Base-by-base conservation (phyloP, 2,797 vertebrate species). In the Sebastolobus alascanus region DNA sequence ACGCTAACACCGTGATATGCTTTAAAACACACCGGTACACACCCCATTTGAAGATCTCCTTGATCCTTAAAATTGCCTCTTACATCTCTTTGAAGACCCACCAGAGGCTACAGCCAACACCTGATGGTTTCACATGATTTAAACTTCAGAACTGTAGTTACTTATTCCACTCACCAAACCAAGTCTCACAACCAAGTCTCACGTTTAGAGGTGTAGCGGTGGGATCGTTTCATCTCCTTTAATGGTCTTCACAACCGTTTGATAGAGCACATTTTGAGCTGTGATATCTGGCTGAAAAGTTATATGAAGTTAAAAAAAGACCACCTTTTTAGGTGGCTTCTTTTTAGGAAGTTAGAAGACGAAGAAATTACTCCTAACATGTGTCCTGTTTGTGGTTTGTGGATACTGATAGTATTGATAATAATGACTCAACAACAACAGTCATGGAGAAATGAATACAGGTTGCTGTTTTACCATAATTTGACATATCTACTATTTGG, bases 51-150 rank as follows among this genome's bases (percentile, higher is more conserved):
- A 66, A 56, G 22, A 67, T 54, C 67, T 50, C 33, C 59, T 68
- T 74, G 27, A 73, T 69, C 35, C 37, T 50, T 37, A 33, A 75
- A 68, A 69, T 46, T 60, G 20, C 3, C 13, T 73, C 27, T 71
- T 11, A 25, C 35, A 54, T 70, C 12, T 56, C 63, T 82, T 55
- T 68, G 35, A 74, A 60, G 60, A 75, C 27, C 12, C 38, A 68
- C 64, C 59, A 65, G 74, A 52, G 75, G 68, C 81, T 64, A n/a
- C 52, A 68, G 29, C 46, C 31, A 50, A 25, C 37, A 63, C 12
- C 61, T 70, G 59, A 52, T 40, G 54, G 22, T 77, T 77, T 59
- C n/a, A 55, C 46, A 72, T 33, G 33, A 72, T 50, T 56, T 20
- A 12, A 12, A 71, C n/a, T 69, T 71, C 37, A 16, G 59, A 75